A percentile compares a stretch with the other conserved stretches of the same genome.
phyloP scores from a whole-genome alignment of 1,140 invertebrate genomes.

The Trichoplusia ni region DNA sequence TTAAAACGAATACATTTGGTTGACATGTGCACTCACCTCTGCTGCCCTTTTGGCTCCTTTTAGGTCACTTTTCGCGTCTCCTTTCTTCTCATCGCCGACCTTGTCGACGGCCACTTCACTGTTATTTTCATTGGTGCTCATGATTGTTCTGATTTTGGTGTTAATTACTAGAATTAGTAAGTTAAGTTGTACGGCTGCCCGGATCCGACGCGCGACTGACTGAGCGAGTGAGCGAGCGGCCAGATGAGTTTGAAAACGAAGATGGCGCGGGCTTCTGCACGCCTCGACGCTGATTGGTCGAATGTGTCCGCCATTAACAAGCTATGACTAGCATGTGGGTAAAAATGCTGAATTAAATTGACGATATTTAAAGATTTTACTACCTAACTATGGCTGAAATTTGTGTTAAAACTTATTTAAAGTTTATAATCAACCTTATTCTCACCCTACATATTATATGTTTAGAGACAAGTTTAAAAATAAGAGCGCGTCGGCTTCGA shows the following conservation, averaged over 20 bases:
- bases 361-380: constrained; percentile 18
- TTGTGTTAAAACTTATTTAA: constrained; percentile 42
- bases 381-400: constrained; percentile 3
- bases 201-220: constrained; percentile 84
- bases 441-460: background rate
- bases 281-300: constrained; percentile 83
- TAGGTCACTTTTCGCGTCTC: constrained; percentile 89
- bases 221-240: constrained; percentile 77
- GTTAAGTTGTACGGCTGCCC: constrained; percentile 78
- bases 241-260: constrained; percentile 90
- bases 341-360: constrained; percentile 42
- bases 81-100: constrained; percentile 88
- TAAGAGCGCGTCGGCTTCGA: constrained; percentile 25
- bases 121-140: constrained; percentile 93
- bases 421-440: background rate
- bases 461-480: constrained; percentile 28
- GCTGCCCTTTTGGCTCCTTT: constrained; percentile 93
- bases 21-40: constrained; percentile 88
- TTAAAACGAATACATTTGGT: constrained; percentile 73
- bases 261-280: constrained; percentile 89
- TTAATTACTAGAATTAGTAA: constrained; percentile 76
- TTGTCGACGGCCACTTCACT: constrained; percentile 91
- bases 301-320: constrained; percentile 65
- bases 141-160: constrained; percentile 83
- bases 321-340: constrained; percentile 62